Percentiles rank a stretch among this genome's conserved stretches.
These are phyloP conservation scores for Pseudopleuronectes americanus DNA, from an alignment of 2,797 vertebrate genomes.

Conservation along the genomic window DNA sequence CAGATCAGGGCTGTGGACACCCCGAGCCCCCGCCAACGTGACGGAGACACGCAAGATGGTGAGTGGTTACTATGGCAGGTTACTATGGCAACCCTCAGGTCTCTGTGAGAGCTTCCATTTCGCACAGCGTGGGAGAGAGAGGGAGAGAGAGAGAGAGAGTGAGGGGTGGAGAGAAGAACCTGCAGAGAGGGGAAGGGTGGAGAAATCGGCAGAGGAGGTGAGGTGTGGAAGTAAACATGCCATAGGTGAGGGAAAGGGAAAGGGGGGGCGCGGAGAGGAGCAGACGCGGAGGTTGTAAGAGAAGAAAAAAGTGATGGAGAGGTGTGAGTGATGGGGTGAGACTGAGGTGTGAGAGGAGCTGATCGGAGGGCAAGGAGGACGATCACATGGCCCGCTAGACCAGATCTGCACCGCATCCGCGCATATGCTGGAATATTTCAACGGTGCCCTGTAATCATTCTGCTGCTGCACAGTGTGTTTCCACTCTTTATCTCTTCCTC, in stretches of 20 bases:
- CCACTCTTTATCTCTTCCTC: constrained; percentile 26
- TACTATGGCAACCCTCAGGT: constrained; percentile 84
- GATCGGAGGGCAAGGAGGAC: constrained; percentile 54
- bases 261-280: not conserved
- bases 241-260: constrained; percentile 36
- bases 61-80: constrained; percentile 84
- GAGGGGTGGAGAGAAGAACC: constrained; percentile 66
- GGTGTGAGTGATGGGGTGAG: constrained; percentile 61
- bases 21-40: constrained; percentile 66
- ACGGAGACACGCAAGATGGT: constrained; percentile 79
- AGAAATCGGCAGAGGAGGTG: constrained; percentile 67
- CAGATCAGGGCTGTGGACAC: constrained; percentile 67
- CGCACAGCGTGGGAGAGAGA: constrained; percentile 76
- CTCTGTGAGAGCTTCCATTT: constrained; percentile 82
- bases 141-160: constrained; percentile 57
- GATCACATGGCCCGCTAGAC: constrained; percentile 43
- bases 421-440: constrained; percentile 27
- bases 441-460: constrained; percentile 27
- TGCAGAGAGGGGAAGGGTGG: constrained; percentile 70
- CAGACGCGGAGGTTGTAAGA: not conserved
- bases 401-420: constrained; percentile 33
- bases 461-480: constrained; percentile 11
- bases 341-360: constrained; percentile 53
- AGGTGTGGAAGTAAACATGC: constrained; percentile 64
- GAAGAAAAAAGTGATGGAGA: constrained; percentile 51